Conservation (phyloP, 2,888 invertebrate species). For the Drosophila mettleri region DNA sequence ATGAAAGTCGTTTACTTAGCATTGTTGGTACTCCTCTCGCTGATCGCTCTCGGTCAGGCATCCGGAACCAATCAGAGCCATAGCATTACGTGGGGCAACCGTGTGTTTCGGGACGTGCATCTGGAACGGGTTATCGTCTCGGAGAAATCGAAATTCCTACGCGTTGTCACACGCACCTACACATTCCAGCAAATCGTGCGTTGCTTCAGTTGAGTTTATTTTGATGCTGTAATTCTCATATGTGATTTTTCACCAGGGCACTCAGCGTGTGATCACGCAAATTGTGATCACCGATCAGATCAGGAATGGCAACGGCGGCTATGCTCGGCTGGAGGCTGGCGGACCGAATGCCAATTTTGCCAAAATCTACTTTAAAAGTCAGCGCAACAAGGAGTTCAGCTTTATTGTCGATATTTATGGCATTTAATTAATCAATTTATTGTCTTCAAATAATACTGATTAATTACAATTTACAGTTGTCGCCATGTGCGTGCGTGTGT, state of each 20-base stretch:
- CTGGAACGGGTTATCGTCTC: slow-evolving; percentile 58
- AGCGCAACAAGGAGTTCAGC: slow-evolving; percentile 84
- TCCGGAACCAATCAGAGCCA: slow-evolving; percentile 54
- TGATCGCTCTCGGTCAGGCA: slow-evolving; percentile 11
- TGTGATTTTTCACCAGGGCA: slow-evolving; percentile 8
- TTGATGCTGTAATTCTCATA: neutral
- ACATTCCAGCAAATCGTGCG: slow-evolving; percentile 53
- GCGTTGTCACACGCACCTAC: slow-evolving; percentile 61
- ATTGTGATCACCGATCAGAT: slow-evolving; percentile 84
- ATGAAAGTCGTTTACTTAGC: slow-evolving; percentile 50
- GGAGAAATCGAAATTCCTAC: slow-evolving; percentile 59
- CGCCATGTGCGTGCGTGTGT: neutral
- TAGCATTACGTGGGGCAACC: slow-evolving; percentile 66
- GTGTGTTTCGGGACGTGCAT: slow-evolving; percentile 56
- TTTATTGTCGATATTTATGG: slow-evolving; percentile 85
- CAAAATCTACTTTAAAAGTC: slow-evolving; percentile 85
- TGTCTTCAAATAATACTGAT: slow-evolving; percentile 16
- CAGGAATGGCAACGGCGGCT: slow-evolving; percentile 85
- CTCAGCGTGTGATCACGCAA: slow-evolving; percentile 77
- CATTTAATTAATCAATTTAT: slow-evolving; percentile 39
- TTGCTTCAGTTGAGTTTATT: neutral
- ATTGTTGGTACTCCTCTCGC: slow-evolving; percentile 28
- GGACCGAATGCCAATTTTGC: slow-evolving; percentile 83
- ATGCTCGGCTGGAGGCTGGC: slow-evolving; percentile 81
- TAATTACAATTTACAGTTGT: slow-evolving; percentile 46